These are phyloP conservation scores for Trachelus iudaicus DNA, from an alignment of 2,888 invertebrate genomes.

Conservation along the genomic window DNA sequence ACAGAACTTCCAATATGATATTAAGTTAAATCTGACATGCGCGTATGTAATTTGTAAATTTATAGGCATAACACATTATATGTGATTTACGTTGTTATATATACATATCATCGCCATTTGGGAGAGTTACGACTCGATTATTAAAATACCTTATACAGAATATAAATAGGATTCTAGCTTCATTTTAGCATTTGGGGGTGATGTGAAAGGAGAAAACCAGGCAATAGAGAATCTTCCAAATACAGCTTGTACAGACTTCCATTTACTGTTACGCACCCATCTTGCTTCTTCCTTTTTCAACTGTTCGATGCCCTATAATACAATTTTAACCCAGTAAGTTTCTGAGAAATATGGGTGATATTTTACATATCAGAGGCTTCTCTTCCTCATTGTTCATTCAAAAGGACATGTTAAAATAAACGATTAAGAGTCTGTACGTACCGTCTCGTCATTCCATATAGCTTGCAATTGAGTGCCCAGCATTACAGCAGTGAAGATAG, in stretches of 20 bases:
- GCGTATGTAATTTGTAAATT: neutral
- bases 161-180: slow-evolving; percentile 85
- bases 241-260: slow-evolving; percentile 96
- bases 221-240: slow-evolving; percentile 95
- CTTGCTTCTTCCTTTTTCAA: slow-evolving; percentile 94
- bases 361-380: neutral
- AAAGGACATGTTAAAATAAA: neutral
- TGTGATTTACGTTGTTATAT: neutral
- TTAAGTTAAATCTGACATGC: neutral
- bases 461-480: slow-evolving; percentile 95
- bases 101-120: neutral
- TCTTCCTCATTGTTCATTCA: neutral
- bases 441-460: slow-evolving; percentile 98
- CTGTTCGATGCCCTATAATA: slow-evolving; percentile 91
- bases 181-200: slow-evolving; percentile 80
- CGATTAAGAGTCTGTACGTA: slow-evolving; percentile 50
- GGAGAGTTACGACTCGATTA: neutral
- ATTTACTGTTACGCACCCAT: slow-evolving; percentile 91
- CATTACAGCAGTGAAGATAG: slow-evolving; percentile 98
- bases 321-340: neutral
- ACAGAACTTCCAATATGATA: neutral
- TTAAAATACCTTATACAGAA: slow-evolving; percentile 75
- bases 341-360: neutral
- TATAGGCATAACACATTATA: neutral
- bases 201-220: slow-evolving; percentile 96